These are phyloP conservation scores for Argyresthia goedartella DNA, from an alignment of 2,888 invertebrate species.

Conservation along the genomic window DNA sequence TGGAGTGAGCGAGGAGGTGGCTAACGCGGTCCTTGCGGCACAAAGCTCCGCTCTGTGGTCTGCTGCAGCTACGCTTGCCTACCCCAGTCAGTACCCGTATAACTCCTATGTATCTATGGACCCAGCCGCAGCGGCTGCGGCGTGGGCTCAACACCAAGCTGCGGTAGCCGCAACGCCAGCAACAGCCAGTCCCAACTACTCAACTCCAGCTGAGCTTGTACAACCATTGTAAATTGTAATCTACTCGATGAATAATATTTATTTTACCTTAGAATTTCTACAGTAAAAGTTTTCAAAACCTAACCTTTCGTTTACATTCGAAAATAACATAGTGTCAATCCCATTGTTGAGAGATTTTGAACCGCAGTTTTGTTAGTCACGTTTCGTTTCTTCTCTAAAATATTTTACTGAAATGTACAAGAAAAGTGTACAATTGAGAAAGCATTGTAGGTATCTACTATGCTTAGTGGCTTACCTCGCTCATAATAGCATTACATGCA, in stretches of 20 bases:
- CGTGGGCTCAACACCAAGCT: conserved; percentile 38
- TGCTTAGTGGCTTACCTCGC: too few relatives aligned
- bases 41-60: conserved; percentile 18
- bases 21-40: conserved; percentile 8
- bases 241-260: not conserved
- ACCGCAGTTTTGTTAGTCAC: too few relatives aligned
- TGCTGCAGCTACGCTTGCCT: conserved; percentile 30
- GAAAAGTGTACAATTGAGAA: too few relatives aligned
- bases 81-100: conserved; percentile 49
- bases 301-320: not conserved
- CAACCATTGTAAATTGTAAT: not conserved
- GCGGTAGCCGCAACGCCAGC: conserved; percentile 17
- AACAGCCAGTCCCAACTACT: conserved; percentile 8
- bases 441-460: too few relatives aligned
- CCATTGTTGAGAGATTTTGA: too few relatives aligned
- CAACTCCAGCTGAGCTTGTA: not conserved
- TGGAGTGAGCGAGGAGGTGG: conserved; percentile 31
- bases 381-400: too few relatives aligned
- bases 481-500: too few relatives aligned
- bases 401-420: too few relatives aligned
- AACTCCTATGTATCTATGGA: not conserved
- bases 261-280: not conserved
- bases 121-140: too few relatives aligned
- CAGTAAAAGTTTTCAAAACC: not conserved
- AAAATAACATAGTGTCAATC: too few relatives aligned